phyloP scores from a whole-genome alignment of 1,140 invertebrate species.

The Daktulosphaira vitifoliae region DNA sequence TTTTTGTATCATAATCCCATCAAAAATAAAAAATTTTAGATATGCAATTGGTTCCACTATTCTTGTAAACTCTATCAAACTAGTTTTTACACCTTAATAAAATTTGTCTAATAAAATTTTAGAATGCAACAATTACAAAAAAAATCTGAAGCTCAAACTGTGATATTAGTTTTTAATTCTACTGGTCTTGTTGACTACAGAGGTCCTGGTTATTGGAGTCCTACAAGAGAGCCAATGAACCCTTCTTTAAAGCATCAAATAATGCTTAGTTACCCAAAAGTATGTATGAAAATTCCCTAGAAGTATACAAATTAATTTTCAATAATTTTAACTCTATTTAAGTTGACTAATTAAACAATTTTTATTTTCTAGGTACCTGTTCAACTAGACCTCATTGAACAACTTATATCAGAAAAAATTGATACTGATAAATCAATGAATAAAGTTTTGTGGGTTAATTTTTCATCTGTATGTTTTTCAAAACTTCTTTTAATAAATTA shows the following conservation, averaged over 20 bases:
- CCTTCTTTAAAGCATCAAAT: conserved; percentile 10
- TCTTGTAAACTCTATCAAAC: no score
- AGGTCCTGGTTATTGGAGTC: not conserved
- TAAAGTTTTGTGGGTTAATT: not conserved
- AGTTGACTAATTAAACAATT: no score
- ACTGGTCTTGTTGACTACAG: not conserved
- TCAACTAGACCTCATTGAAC: not conserved
- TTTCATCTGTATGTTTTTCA: no score
- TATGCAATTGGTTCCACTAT: no score
- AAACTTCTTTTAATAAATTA: no score
- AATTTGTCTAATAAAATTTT: no score
- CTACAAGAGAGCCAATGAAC: not conserved
- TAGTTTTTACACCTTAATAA: no score
- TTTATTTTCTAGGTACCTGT: not conserved
- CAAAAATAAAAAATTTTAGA: no score
- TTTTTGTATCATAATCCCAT: no score
- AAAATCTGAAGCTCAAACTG: conserved; percentile 12
- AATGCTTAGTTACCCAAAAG: conserved; percentile 11
- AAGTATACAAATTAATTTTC: no score
- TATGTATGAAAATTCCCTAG: not conserved
- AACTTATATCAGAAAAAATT: not conserved
- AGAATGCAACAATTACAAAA: conserved; percentile 16
- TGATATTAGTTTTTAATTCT: conserved; percentile 5
- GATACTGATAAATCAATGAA: not conserved
- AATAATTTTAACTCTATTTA: no score